Evolutionary conservation across 2,888 invertebrate genomes (phyloP).

Genomic region (Heliconius erato): DNA sequence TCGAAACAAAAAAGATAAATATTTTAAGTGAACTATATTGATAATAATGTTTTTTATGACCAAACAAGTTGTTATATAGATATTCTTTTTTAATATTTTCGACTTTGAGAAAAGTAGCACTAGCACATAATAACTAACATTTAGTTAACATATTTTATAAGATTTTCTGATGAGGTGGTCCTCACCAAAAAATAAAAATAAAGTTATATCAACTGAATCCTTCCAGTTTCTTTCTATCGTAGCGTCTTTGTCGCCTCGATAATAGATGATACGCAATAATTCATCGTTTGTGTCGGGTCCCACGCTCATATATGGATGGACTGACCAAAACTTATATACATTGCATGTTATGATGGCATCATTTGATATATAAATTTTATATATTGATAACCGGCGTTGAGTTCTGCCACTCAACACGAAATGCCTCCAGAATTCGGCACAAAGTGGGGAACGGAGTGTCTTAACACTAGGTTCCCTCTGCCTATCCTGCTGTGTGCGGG

Average conservation of each 20-base stretch:
- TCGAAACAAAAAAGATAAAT: neutral
- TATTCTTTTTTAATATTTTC: too few species aligned
- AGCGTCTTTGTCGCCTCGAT: slow-evolving; percentile 69
- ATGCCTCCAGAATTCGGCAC: too few species aligned
- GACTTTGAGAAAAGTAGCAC: too few species aligned
- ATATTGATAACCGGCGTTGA: neutral
- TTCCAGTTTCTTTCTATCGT: slow-evolving; percentile 41
- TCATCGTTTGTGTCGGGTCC: slow-evolving; percentile 82
- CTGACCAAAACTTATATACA: slow-evolving; percentile 46
- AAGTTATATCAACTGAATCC: neutral
- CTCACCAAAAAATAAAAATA: too few species aligned
- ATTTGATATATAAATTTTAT: neutral
- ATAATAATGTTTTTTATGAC: neutral
- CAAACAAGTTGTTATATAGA: too few species aligned
- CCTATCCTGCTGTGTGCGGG: too few species aligned
- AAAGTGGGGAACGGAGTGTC: too few species aligned
- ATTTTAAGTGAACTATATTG: neutral
- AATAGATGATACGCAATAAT: slow-evolving; percentile 83
- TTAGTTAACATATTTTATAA: neutral
- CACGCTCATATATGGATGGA: slow-evolving; percentile 68
- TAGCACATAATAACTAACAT: neutral
- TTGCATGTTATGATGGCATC: slow-evolving; percentile 1
- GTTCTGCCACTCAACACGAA: too few species aligned
- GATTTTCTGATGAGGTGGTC: too few species aligned
- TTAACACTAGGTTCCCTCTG: too few species aligned